Evolutionary conservation across 2,113 vertebrate genomes (phyloP).

Genomic region (Anolis carolinensis): DNA sequence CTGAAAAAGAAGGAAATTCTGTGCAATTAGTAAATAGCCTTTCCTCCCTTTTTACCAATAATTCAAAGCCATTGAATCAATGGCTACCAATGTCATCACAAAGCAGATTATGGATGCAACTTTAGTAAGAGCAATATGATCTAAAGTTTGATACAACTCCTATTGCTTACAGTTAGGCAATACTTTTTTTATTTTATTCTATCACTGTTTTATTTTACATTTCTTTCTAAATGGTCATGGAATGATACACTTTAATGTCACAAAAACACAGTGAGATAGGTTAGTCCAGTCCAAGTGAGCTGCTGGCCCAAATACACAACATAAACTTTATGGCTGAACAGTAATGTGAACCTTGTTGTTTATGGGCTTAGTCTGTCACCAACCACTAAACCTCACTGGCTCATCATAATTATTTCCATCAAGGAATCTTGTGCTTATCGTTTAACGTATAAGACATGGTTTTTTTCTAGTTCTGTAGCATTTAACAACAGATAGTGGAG

Average conservation of each 20-base stretch:
- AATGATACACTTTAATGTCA: neutral
- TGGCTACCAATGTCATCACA: neutral
- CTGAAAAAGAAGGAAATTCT: slow-evolving; percentile 31
- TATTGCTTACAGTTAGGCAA: neutral
- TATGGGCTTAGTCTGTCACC: neutral
- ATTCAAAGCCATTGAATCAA: neutral
- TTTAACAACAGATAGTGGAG: neutral
- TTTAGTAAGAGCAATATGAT: neutral
- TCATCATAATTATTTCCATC: neutral
- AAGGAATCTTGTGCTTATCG: neutral
- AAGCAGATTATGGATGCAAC: neutral
- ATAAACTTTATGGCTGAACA: neutral
- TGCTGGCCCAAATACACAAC: neutral
- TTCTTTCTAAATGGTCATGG: neutral
- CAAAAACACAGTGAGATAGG: neutral
- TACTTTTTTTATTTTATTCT: neutral
- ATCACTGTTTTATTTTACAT: too few species aligned
- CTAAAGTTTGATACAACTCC: neutral
- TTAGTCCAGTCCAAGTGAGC: neutral
- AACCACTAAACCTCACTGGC: neutral
- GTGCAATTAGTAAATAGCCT: neutral
- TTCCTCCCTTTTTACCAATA: too few species aligned
- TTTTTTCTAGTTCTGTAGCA: neutral
- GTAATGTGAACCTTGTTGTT: neutral
- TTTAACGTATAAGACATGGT: neutral